These are phyloP conservation scores for Herpetotheres cachinnans DNA, from an alignment of 2,113 vertebrate species.

Conservation along the genomic window DNA sequence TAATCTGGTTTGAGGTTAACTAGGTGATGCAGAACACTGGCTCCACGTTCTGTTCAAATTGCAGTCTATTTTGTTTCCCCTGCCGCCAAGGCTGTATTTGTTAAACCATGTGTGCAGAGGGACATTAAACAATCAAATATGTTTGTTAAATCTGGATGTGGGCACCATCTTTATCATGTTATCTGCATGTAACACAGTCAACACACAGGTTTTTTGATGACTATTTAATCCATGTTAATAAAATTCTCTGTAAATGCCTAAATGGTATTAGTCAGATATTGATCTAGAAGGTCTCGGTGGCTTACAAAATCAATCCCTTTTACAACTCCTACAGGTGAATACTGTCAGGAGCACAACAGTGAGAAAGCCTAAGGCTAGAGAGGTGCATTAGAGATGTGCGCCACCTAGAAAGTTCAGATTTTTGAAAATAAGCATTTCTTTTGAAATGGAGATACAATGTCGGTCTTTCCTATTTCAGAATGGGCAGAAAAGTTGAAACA, in stretches of 20 bases:
- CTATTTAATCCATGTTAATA: neutral
- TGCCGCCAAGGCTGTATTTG: neutral
- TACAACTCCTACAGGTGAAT: neutral
- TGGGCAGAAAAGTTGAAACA: neutral
- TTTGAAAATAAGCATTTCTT: neutral
- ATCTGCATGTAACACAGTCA: neutral
- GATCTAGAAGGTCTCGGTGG: neutral
- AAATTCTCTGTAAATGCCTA: neutral
- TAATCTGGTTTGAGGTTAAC: constrained; percentile 7
- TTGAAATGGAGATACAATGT: neutral
- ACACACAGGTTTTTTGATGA: neutral
- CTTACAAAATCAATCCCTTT: neutral
- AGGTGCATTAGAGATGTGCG: neutral
- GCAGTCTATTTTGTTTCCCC: neutral
- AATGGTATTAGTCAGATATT: neutral
- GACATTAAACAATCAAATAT: neutral
- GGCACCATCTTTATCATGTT: neutral
- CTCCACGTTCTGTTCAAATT: neutral
- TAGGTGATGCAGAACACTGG: neutral
- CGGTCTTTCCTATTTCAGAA: neutral
- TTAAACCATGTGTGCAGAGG: neutral
- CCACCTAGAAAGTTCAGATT: neutral
- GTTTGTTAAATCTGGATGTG: neutral
- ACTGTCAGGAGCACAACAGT: neutral
- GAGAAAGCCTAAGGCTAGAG: neutral